Evolutionary conservation across 2,113 vertebrate species (phyloP).

Genomic region (Cheirogaleus medius): DNA sequence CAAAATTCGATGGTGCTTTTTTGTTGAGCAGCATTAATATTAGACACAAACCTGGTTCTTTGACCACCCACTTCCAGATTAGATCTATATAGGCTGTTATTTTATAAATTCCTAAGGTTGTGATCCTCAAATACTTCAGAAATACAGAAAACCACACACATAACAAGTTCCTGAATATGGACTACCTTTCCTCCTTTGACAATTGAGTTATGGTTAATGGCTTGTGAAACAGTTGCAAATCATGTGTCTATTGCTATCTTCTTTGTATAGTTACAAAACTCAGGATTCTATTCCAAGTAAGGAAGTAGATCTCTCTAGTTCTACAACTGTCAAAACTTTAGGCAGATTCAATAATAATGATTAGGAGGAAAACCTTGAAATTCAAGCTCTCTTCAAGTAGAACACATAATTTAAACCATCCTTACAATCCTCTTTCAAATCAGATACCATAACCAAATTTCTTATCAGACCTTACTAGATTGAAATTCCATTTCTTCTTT

Average conservation of each 20-base stretch:
- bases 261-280: background rate
- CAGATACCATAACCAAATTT: background rate
- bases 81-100: background rate
- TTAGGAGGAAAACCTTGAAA: background rate
- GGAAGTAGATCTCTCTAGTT: background rate
- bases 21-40: background rate
- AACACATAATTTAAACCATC: background rate
- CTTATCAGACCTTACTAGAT: background rate
- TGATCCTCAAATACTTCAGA: background rate
- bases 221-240: background rate
- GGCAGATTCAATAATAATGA: background rate
- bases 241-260: background rate
- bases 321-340: background rate
- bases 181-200: background rate
- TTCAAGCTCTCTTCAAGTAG: background rate
- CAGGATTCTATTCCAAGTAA: background rate
- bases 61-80: background rate
- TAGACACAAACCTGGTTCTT: background rate
- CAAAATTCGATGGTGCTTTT: background rate
- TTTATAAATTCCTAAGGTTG: background rate
- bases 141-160: background rate
- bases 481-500: slow-evolving; percentile 22
- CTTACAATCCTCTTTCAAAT: background rate
- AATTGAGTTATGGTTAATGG: background rate
- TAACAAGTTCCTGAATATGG: background rate